These are phyloP conservation scores for Volucella zonaria DNA, from an alignment of 2,888 invertebrate species.

Conservation along the genomic window DNA sequence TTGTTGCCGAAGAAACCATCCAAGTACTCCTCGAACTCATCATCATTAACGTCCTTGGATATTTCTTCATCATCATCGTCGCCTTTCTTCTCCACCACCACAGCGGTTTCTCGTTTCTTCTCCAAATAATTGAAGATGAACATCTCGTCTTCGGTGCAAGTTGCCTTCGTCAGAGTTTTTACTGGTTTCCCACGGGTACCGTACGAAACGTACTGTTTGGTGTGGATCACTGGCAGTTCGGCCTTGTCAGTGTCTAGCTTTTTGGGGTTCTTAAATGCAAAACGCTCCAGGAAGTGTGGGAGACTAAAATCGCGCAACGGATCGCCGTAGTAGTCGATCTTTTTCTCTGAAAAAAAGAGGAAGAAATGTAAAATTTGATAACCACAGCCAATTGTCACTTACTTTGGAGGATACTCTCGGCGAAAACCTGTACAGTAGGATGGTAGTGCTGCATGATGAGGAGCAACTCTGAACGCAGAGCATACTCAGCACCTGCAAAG, in stretches of 20 bases:
- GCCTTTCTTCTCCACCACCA: constrained; percentile 76
- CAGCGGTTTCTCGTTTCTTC: constrained; percentile 82
- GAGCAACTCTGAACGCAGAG: constrained; percentile 89
- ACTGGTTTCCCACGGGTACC: constrained; percentile 89
- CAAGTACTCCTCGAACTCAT: constrained; percentile 84
- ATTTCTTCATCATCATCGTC: constrained; percentile 83
- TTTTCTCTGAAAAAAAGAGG: constrained; percentile 84
- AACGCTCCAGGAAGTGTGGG: constrained; percentile 95
- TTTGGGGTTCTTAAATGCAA: constrained; percentile 97
- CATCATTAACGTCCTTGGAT: constrained; percentile 87
- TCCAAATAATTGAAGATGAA: constrained; percentile 85
- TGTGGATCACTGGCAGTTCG: constrained; percentile 81
- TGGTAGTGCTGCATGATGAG: constrained; percentile 91
- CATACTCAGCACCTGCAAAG: constrained; percentile 89
- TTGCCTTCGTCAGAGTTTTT: constrained; percentile 87
- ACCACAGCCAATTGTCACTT: constrained; percentile 75
- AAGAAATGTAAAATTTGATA: background rate
- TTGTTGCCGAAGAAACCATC: constrained; percentile 83
- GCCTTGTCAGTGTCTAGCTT: constrained; percentile 83
- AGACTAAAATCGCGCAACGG: constrained; percentile 96
- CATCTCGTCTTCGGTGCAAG: constrained; percentile 94
- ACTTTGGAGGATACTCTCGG: constrained; percentile 89
- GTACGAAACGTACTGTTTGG: constrained; percentile 87
- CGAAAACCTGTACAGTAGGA: constrained; percentile 95
- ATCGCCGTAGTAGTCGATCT: constrained; percentile 94